A percentile compares a stretch with the other conserved stretches of the same genome.
Conservation (phyloP, 2,797 vertebrate genomes). For the Semotilus atromaculatus region DNA sequence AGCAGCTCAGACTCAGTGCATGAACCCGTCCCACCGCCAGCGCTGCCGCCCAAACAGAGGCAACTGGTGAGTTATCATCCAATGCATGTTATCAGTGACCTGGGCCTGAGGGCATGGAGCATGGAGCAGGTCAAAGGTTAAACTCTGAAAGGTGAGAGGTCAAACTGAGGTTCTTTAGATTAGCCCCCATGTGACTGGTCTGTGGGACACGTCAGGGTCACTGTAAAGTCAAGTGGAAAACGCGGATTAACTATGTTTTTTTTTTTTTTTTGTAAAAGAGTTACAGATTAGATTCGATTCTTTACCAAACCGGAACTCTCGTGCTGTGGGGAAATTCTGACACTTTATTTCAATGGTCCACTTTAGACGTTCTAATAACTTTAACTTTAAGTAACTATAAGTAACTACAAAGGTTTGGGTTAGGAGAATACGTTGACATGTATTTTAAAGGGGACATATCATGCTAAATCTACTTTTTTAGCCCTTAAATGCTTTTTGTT, state of each 20-base stretch:
- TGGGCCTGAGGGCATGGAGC: not conserved
- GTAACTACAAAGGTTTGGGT: no score
- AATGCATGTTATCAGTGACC: constrained; percentile 11
- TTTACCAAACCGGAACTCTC: not conserved
- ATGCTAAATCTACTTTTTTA: no score
- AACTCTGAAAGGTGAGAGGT: constrained; percentile 31
- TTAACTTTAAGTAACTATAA: no score
- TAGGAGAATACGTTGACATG: not conserved
- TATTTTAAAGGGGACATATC: not conserved
- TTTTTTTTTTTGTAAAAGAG: constrained; percentile 1
- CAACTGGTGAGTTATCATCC: constrained; percentile 87
- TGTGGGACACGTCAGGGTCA: constrained; percentile 12
- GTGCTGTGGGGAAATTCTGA: not conserved
- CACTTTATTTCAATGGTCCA: not conserved
- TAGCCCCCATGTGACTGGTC: not conserved
- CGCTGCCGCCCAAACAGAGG: constrained; percentile 94
- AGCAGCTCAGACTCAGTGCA: constrained; percentile 81
- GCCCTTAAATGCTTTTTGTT: no score
- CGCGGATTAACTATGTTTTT: not conserved
- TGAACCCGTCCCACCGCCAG: constrained; percentile 88
- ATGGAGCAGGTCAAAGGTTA: constrained; percentile 16
- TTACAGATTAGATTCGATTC: not conserved
- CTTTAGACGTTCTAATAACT: not conserved
- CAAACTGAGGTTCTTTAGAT: constrained; percentile 25
- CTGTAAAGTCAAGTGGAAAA: constrained; percentile 20